phyloP scores from a whole-genome alignment of 2,888 invertebrate species.

The Lithophane semibrunnea region DNA sequence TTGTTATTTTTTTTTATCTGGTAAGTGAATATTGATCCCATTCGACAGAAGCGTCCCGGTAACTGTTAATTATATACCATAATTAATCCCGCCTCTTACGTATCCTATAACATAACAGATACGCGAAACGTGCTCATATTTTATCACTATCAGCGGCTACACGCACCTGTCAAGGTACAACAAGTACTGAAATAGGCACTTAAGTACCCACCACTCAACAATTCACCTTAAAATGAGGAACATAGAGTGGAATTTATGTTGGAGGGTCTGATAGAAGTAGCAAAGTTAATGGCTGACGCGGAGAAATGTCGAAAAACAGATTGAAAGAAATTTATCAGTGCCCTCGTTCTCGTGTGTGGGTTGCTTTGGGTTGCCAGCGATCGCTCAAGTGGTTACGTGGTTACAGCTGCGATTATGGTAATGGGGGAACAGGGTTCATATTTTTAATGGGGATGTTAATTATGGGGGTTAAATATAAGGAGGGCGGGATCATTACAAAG shows the following conservation, averaged over 20 bases:
- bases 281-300: slow-evolving; percentile 61
- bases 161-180: slow-evolving; percentile 58
- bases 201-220: slow-evolving; percentile 18
- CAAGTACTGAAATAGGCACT: slow-evolving; percentile 58
- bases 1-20: no score
- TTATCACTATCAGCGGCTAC: slow-evolving; percentile 58
- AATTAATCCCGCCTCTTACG: slow-evolving; percentile 11
- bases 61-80: slow-evolving; percentile 12
- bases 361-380: slow-evolving; percentile 22
- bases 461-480: not conserved
- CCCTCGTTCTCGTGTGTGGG: slow-evolving; percentile 34
- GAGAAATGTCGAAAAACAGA: slow-evolving; percentile 64
- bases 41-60: not conserved
- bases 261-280: slow-evolving; percentile 8
- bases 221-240: slow-evolving; percentile 8
- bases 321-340: slow-evolving; percentile 65
- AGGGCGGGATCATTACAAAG: not conserved
- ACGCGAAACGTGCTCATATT: slow-evolving; percentile 50
- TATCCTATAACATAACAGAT: slow-evolving; percentile 25
- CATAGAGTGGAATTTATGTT: slow-evolving; percentile 26
- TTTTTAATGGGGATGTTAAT: slow-evolving; percentile 25
- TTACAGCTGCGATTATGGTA: slow-evolving; percentile 35
- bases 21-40: not conserved
- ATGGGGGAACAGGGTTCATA: slow-evolving; percentile 38
- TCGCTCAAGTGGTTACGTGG: slow-evolving; percentile 53